phyloP scores from a whole-genome alignment of 2,113 vertebrate genomes.

The Lepus europaeus region DNA sequence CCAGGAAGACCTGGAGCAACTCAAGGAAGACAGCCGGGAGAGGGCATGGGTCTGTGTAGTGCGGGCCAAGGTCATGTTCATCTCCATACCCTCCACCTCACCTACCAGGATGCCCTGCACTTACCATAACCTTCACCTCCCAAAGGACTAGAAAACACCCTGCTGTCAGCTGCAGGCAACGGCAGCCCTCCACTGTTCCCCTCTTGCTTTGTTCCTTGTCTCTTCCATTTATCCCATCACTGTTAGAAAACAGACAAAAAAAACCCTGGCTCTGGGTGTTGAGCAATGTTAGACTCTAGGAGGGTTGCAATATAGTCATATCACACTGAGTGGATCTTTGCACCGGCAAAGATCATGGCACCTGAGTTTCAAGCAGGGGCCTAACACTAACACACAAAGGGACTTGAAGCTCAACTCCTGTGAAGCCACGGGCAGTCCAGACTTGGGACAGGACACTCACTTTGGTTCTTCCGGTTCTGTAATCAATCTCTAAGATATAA shows the following conservation, averaged over 20 bases:
- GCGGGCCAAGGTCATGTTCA: neutral
- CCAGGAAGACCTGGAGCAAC: neutral
- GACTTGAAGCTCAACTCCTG: neutral
- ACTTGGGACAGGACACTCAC: neutral
- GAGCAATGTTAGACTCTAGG: neutral
- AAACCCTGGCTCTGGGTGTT: neutral
- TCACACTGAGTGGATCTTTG: too few species aligned
- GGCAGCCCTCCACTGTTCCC: neutral
- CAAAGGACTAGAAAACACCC: neutral
- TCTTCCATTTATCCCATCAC: neutral
- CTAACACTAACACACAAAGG: neutral
- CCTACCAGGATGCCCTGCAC: neutral
- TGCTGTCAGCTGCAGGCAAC: neutral
- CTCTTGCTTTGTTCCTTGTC: neutral
- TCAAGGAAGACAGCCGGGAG: neutral
- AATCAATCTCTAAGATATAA: neutral
- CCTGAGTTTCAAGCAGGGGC: neutral
- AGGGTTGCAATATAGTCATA: neutral
- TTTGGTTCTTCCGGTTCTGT: neutral
- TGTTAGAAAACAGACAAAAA: neutral
- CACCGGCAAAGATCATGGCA: neutral
- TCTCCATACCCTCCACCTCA: neutral
- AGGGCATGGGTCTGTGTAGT: neutral
- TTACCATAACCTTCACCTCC: neutral
- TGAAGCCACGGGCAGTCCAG: neutral